Evolutionary conservation across 1,140 invertebrate genomes (phyloP).

Genomic region (Lordiphosa mommai): DNA sequence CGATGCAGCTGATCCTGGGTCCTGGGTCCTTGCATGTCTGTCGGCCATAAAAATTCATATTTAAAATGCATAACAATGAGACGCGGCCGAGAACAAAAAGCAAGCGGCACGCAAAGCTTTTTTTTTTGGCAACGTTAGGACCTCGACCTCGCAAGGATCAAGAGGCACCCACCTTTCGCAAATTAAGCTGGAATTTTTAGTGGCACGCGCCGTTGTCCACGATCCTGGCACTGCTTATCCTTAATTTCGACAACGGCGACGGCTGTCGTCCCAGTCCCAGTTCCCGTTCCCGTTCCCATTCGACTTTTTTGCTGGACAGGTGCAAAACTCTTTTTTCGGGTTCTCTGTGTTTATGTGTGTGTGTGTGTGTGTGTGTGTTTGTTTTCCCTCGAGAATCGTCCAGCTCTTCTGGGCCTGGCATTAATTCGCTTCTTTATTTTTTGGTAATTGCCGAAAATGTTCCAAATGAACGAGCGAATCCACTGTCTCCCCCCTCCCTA

Average conservation of each 20-base stretch:
- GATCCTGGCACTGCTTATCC: constrained; percentile 52
- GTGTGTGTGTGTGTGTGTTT: constrained; percentile 15
- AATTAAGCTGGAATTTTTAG: constrained; percentile 69
- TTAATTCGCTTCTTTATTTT: constrained; percentile 74
- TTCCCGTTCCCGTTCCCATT: background rate
- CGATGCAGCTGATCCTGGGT: constrained; percentile 13
- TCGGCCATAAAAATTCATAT: constrained; percentile 64
- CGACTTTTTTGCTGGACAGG: constrained; percentile 54
- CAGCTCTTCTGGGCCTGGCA: constrained; percentile 20
- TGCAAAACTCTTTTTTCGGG: constrained; percentile 42
- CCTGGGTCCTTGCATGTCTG: constrained; percentile 49
- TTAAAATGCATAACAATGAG: constrained; percentile 77
- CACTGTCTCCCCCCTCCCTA: background rate
- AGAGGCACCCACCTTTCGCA: constrained; percentile 32
- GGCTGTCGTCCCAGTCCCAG: constrained; percentile 21
- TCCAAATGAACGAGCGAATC: constrained; percentile 66
- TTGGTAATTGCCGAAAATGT: constrained; percentile 76
- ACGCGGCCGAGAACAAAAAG: constrained; percentile 37
- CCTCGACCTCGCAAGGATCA: no score
- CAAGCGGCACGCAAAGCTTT: constrained; percentile 58
- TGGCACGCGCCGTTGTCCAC: constrained; percentile 44
- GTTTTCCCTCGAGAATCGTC: background rate
- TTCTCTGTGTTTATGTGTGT: background rate
- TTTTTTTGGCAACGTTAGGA: constrained; percentile 41
- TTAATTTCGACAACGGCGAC: constrained; percentile 55